A percentile compares a stretch with the other conserved stretches of the same genome.
phyloP scores from a whole-genome alignment of 1,140 invertebrate genomes.

The Macrobrachium nipponense region DNA sequence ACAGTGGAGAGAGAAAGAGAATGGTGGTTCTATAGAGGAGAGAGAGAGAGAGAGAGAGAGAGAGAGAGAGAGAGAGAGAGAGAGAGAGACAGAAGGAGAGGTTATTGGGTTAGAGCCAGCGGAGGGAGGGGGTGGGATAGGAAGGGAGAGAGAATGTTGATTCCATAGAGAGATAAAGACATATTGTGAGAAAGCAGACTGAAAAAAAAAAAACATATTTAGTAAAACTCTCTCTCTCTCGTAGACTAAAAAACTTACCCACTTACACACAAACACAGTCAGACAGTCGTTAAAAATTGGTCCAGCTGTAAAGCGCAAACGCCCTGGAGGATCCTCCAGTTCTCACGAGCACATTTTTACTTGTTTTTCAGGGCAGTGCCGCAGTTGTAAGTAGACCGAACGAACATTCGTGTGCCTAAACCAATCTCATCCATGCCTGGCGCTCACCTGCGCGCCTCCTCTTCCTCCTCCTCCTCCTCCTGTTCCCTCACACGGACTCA shows the following conservation, averaged over 20 bases:
- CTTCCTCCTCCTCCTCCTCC: no score
- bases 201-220: not conserved
- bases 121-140: no score
- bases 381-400: constrained; percentile 47
- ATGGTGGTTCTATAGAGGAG: no score
- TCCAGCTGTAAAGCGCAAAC: no score
- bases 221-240: not conserved
- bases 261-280: constrained; percentile 16
- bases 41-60: no score
- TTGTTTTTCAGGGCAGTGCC: constrained; percentile 45
- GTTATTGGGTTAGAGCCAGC: no score
- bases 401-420: constrained; percentile 31
- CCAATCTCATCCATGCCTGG: constrained; percentile 22
- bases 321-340: not conserved
- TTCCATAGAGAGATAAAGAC: no score
- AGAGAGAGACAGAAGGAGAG: no score
- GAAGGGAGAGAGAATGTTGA: no score
- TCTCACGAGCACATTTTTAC: constrained; percentile 50
- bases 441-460: constrained; percentile 29
- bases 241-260: constrained; percentile 8
- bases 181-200: no score
- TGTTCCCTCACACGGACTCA: constrained; percentile 20
- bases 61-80: no score
- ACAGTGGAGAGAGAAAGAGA: no score
- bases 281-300: not conserved